Conservation (phyloP, 1,140 invertebrate genomes). For the Pseudobourletiella spinata region DNA sequence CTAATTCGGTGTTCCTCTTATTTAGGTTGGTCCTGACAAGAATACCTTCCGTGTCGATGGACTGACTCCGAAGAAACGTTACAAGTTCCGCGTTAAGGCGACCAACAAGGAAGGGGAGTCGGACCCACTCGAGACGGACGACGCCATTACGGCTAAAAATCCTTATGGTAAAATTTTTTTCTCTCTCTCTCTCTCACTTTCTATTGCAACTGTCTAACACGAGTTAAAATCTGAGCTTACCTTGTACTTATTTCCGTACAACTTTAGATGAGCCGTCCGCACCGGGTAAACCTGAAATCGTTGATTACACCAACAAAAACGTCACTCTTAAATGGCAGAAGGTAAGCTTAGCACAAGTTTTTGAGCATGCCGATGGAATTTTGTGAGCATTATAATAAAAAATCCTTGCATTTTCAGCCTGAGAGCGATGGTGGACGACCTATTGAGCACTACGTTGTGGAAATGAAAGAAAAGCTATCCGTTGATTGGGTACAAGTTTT, state of each 20-base stretch:
- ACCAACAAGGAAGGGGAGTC: conserved; percentile 98
- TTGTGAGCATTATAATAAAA: background rate
- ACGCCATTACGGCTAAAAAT: conserved; percentile 84
- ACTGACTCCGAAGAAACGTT: conserved; percentile 92
- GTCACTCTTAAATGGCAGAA: conserved; percentile 83
- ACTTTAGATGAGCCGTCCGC: conserved; percentile 78
- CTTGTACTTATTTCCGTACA: conserved; percentile 19
- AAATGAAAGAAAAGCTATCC: conserved; percentile 91
- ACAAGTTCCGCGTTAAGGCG: conserved; percentile 96
- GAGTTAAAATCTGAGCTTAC: background rate
- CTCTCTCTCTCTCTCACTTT: no score
- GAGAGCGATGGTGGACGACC: conserved; percentile 84
- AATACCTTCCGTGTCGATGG: conserved; percentile 79
- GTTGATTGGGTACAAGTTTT: conserved; percentile 78
- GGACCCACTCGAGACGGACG: conserved; percentile 84
- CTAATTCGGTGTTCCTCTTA: no score
- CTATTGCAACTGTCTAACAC: background rate
- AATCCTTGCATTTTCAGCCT: conserved; percentile 44
- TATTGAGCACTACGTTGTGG: conserved; percentile 61
- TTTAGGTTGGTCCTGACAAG: conserved; percentile 70
- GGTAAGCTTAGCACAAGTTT: background rate
- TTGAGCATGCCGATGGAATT: background rate
- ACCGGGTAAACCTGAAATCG: conserved; percentile 82
- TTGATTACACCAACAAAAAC: conserved; percentile 87
- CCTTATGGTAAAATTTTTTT: conserved; percentile 72